Evolutionary conservation across 2,113 vertebrate species (phyloP).

Genomic region (Falco punctatus): DNA sequence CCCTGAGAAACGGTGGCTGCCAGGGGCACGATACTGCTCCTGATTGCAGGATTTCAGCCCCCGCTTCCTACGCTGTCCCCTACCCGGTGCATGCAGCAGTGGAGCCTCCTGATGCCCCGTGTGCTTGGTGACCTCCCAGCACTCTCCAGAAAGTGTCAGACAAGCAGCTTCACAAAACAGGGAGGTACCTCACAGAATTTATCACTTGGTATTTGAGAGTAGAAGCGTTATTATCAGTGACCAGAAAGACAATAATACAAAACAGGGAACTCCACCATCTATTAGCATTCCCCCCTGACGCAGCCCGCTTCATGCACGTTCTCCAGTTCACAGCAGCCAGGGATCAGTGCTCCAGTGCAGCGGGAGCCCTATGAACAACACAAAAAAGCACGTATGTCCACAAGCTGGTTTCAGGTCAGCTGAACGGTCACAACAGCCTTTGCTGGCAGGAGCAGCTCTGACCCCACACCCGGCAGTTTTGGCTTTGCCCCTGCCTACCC

Average conservation of each 20-base stretch:
- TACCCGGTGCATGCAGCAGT: accelerated
- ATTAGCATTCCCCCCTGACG: no score
- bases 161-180: not conserved
- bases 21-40: accelerated
- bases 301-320: accelerated
- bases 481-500: not conserved
- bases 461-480: accelerated
- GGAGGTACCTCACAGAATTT: not conserved
- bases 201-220: not conserved
- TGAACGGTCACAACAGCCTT: accelerated
- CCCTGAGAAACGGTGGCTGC: not conserved
- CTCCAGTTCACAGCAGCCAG: accelerated
- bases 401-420: no score
- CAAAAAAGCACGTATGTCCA: accelerated
- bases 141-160: not conserved
- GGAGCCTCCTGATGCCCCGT: accelerated
- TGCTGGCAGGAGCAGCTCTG: not conserved
- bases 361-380: not conserved
- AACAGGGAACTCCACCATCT: not conserved
- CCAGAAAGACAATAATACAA: not conserved
- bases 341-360: accelerated
- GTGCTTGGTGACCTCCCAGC: accelerated
- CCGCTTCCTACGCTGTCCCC: not conserved
- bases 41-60: not conserved
- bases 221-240: not conserved